Percentiles rank a stretch among this genome's conserved stretches.
These are phyloP conservation scores for Brachyptera risi DNA, from an alignment of 2,888 invertebrate genomes.

Conservation along the genomic window DNA sequence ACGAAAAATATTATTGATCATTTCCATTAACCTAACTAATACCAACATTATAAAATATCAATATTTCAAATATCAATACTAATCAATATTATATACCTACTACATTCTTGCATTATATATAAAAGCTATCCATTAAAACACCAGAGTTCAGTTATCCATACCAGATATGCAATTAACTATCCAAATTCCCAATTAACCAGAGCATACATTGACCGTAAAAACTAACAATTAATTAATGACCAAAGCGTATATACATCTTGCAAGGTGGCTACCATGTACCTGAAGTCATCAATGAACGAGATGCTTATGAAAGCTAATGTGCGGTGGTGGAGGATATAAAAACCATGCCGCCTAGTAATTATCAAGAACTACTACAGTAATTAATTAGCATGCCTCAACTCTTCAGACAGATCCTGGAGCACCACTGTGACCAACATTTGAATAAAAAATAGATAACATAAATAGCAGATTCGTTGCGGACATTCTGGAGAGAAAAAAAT, in stretches of 20 bases:
- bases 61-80: no score
- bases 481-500: no score
- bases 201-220: constrained; percentile 17
- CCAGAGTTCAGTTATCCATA: background rate
- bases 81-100: no score
- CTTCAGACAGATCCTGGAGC: background rate
- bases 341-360: constrained; percentile 2
- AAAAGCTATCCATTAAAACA: no score
- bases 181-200: constrained; percentile 11
- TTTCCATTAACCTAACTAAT: no score
- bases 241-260: background rate
- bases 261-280: background rate
- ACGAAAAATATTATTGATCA: no score
- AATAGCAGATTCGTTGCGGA: constrained; percentile 13
- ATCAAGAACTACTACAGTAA: constrained; percentile 6
- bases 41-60: no score
- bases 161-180: constrained; percentile 15
- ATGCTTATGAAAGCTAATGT: constrained; percentile 16
- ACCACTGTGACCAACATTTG: background rate
- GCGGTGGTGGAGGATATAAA: background rate
- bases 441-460: constrained; percentile 11
- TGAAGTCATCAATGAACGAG: no score
- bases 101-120: constrained; percentile 10
- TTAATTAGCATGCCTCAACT: constrained; percentile 18
- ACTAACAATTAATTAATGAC: constrained; percentile 19